Percentiles rank a stretch among this genome's conserved stretches.
phyloP scores from a whole-genome alignment of 1,140 invertebrate species.

The Choristoneura fumiferana region DNA sequence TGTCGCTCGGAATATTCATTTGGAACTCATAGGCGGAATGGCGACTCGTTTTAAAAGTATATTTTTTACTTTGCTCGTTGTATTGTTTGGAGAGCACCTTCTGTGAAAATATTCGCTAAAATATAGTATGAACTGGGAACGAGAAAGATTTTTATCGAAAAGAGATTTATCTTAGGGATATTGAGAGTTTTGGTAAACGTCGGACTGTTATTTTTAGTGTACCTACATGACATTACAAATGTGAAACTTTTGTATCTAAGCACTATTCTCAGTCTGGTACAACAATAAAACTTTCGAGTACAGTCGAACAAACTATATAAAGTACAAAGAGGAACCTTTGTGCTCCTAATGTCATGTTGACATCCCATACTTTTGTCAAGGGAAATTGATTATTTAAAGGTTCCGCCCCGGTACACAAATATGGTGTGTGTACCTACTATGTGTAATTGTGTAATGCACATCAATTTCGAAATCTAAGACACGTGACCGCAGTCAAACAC shows the following conservation, averaged over 20 bases:
- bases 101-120: constrained; percentile 42
- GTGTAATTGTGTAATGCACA: constrained; percentile 19
- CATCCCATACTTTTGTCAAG: no score
- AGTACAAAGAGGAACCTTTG: no score
- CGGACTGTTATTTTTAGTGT: constrained; percentile 23
- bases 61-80: constrained; percentile 56
- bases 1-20: constrained; percentile 73
- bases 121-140: constrained; percentile 26
- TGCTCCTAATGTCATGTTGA: no score
- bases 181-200: no score
- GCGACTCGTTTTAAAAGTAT: constrained; percentile 63
- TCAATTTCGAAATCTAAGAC: constrained; percentile 33
- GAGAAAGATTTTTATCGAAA: constrained; percentile 19
- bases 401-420: no score
- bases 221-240: constrained; percentile 1
- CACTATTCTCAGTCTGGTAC: no score
- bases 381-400: no score
- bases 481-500: constrained; percentile 47
- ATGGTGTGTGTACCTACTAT: no score
- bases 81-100: constrained; percentile 41
- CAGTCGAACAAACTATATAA: no score
- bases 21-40: constrained; percentile 65
- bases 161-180: neutral
- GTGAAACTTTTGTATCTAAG: no score
- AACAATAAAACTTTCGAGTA: no score